Evolutionary conservation across 92 coral and sea anemone genomes (phyloP).

Genomic region (Pocillopora meandrina): DNA sequence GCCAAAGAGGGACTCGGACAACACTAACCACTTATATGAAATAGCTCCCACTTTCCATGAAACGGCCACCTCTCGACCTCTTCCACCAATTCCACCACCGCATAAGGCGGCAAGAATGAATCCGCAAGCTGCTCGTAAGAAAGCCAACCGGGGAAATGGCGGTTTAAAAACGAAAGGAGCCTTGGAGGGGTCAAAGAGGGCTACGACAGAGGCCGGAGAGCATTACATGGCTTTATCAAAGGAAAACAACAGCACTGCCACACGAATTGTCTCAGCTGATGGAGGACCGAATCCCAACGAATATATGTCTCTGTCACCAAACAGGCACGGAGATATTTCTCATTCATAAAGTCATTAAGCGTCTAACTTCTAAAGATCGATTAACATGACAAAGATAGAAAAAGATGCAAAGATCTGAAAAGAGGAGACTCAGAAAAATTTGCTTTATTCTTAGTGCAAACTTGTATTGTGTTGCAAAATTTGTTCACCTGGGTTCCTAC

Average conservation of each 20-base stretch:
- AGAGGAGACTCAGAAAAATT: no score
- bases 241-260: background rate
- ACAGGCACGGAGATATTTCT: background rate
- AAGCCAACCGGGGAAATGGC: background rate
- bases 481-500: no score
- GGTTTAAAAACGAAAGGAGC: background rate
- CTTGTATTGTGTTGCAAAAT: no score
- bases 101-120: background rate
- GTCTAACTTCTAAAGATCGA: background rate
- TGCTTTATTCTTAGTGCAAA: no score
- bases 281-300: background rate
- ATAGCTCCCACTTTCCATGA: background rate
- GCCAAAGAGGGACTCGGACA: background rate
- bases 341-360: background rate
- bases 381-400: background rate
- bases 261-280: background rate
- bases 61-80: background rate
- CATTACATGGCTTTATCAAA: slow-evolving; percentile 9
- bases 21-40: background rate
- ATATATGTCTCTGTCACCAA: slow-evolving; percentile 27
- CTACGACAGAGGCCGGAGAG: background rate
- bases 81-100: slow-evolving; percentile 12
- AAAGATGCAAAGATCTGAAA: no score
- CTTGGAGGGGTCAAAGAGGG: no score
- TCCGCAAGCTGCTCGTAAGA: background rate